phyloP scores from a whole-genome alignment of 2,888 invertebrate species.

The Cecidostiba fungosa region DNA sequence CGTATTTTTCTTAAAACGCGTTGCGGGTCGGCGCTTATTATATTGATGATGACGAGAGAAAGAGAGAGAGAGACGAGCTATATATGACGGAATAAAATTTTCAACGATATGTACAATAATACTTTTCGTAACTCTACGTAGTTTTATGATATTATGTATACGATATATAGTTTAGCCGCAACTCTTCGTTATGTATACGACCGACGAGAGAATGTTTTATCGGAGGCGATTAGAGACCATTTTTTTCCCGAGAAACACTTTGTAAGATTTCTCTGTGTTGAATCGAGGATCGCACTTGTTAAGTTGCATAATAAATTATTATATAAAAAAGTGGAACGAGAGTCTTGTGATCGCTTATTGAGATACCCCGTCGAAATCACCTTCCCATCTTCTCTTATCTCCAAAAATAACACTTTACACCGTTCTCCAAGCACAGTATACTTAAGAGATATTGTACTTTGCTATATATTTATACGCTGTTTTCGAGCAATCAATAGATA shows the following conservation, averaged over 20 bases:
- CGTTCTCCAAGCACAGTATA: no score
- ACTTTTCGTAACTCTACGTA: background rate
- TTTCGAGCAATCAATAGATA: no score
- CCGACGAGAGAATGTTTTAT: no score
- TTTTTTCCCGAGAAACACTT: constrained; percentile 24
- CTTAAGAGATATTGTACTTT: background rate
- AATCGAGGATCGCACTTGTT: constrained; percentile 53
- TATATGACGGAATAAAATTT: background rate
- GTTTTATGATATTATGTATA: background rate
- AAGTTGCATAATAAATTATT: constrained; percentile 62
- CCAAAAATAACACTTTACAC: background rate
- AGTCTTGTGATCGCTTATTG: background rate
- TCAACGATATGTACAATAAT: background rate
- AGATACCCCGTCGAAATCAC: background rate
- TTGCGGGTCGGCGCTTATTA: background rate
- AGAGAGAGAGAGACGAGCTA: background rate
- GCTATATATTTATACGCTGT: background rate
- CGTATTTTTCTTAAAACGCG: constrained; percentile 40
- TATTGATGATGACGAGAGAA: no score
- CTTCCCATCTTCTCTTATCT: background rate
- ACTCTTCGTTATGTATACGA: background rate
- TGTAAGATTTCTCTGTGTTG: constrained; percentile 38
- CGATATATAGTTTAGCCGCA: background rate
- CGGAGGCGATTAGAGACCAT: constrained; percentile 10
- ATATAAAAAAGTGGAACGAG: constrained; percentile 24